Evolutionary conservation across 1,140 invertebrate species (phyloP).

Genomic region (Lepidurus apus): DNA sequence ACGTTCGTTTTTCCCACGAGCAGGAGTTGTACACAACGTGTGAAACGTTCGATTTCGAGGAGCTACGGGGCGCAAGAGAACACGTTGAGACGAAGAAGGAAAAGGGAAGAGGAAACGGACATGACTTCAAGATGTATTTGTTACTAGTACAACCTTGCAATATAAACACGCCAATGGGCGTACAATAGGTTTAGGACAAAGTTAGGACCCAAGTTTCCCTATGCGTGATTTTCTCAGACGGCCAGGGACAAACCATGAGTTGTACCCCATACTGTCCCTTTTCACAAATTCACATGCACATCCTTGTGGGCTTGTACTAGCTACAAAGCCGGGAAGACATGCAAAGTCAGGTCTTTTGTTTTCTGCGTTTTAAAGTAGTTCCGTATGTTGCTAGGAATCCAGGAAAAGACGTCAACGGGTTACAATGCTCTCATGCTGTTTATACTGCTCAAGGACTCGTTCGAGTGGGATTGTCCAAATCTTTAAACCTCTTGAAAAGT

Average conservation of each 20-base stretch:
- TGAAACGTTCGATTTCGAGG: background rate
- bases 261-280: background rate
- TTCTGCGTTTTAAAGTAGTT: background rate
- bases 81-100: background rate
- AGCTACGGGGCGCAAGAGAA: background rate
- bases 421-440: background rate
- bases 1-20: background rate
- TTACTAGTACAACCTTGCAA: background rate
- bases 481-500: background rate
- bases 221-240: background rate
- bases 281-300: background rate
- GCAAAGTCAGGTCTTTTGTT: constrained; percentile 15
- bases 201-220: background rate
- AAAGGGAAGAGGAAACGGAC: background rate
- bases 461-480: background rate
- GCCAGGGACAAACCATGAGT: background rate
- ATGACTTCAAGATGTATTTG: background rate
- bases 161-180: background rate
- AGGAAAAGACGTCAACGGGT: background rate
- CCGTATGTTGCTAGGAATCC: background rate
- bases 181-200: background rate
- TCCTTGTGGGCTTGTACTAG: background rate
- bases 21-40: background rate
- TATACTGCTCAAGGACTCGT: constrained; percentile 5
- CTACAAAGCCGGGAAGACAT: constrained; percentile 8